phyloP scores from a whole-genome alignment of 2,113 vertebrate genomes.

The Symphodus melops region DNA sequence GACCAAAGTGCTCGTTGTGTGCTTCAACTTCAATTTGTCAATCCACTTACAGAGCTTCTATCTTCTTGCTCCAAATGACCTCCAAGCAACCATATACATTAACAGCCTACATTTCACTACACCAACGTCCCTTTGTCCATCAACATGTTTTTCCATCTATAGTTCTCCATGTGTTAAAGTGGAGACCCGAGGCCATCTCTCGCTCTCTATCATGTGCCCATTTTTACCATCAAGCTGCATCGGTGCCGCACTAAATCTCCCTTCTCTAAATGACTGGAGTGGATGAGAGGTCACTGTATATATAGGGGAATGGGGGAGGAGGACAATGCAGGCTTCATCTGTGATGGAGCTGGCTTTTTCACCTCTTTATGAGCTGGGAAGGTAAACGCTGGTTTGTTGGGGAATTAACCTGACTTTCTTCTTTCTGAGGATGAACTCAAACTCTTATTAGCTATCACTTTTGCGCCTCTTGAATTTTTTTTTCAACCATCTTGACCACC shows the following conservation, averaged over 20 bases:
- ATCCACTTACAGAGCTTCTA: conserved; percentile 51
- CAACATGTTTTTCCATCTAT: conserved; percentile 65
- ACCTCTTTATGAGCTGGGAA: conserved; percentile 44
- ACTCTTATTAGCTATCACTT: conserved; percentile 35
- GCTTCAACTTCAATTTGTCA: conserved; percentile 59
- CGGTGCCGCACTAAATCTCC: conserved; percentile 71
- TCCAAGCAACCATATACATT: conserved; percentile 61
- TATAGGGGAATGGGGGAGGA: conserved; percentile 63
- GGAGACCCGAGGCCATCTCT: conserved; percentile 59
- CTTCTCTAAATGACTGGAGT: conserved; percentile 75
- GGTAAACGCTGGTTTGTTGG: conserved; percentile 41
- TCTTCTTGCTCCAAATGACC: conserved; percentile 60
- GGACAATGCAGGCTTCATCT: conserved; percentile 61
- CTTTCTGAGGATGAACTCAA: conserved; percentile 9
- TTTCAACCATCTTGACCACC: conserved; percentile 37
- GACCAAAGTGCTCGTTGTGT: conserved; percentile 51
- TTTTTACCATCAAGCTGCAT: conserved; percentile 62
- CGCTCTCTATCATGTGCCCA: conserved; percentile 54
- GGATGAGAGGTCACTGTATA: conserved; percentile 72
- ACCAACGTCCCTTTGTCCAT: conserved; percentile 64
- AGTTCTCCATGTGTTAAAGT: conserved; percentile 65
- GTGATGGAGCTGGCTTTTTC: conserved; percentile 61
- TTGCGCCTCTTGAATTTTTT: conserved; percentile 35
- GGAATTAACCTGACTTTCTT: conserved; percentile 13
- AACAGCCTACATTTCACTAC: conserved; percentile 53